Percentiles rank a stretch among this genome's conserved stretches.
phyloP scores from a whole-genome alignment of 2,888 invertebrate species.

The Melanargia galathea region DNA sequence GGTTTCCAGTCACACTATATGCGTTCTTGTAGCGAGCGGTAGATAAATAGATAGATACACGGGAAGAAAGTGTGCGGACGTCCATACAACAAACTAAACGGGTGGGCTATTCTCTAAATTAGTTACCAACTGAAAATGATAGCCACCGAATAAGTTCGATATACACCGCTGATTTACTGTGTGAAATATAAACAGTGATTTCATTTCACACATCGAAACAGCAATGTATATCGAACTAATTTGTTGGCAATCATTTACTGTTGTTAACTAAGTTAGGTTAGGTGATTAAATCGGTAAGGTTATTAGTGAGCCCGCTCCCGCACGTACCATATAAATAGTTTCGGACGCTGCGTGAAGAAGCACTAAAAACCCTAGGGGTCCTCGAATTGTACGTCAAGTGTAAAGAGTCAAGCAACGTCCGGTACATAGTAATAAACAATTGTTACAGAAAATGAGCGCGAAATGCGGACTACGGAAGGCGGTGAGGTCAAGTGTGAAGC shows the following conservation, averaged over 20 bases:
- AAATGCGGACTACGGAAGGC: constrained; percentile 44
- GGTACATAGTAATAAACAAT: constrained; percentile 54
- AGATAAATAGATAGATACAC: constrained; percentile 36
- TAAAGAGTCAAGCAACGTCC: constrained; percentile 47
- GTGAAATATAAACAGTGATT: too few relatives aligned
- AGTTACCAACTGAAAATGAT: too few relatives aligned
- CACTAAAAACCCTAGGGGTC: constrained; percentile 9
- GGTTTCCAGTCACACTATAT: too few relatives aligned
- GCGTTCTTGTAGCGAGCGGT: neutral
- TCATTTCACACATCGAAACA: too few relatives aligned
- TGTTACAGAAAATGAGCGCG: constrained; percentile 52
- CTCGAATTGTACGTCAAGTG: neutral
- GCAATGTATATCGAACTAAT: too few relatives aligned
- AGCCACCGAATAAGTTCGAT: too few relatives aligned
- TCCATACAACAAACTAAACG: constrained; percentile 18
- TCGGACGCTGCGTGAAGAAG: constrained; percentile 47
- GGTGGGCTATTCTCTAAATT: too few relatives aligned
- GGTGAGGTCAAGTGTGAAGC: constrained; percentile 15
- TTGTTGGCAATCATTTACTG: too few relatives aligned
- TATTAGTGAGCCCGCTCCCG: constrained; percentile 45
- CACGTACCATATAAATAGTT: constrained; percentile 29
- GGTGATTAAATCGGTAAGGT: constrained; percentile 23
- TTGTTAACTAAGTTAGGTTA: too few relatives aligned
- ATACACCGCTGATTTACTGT: too few relatives aligned
- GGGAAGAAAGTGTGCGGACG: constrained; percentile 34